These are phyloP conservation scores for Propithecus coquereli DNA, from an alignment of 2,113 vertebrate species.

Conservation along the genomic window DNA sequence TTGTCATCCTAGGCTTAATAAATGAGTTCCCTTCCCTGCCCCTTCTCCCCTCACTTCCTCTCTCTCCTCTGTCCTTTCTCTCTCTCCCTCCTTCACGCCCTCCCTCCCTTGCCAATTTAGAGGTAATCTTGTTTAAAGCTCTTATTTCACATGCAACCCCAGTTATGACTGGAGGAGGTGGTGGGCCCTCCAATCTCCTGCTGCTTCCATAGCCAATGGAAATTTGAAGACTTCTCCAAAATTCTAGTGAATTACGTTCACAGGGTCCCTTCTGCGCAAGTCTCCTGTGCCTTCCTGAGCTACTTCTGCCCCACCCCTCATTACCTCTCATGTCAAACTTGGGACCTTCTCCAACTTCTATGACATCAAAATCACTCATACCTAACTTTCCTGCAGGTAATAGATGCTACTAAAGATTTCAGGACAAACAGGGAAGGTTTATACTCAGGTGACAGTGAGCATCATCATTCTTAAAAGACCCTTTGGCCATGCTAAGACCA, in stretches of 20 bases:
- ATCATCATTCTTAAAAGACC: neutral
- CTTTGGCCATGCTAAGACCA: neutral
- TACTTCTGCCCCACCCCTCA: neutral
- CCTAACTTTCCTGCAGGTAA: neutral
- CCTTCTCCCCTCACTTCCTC: neutral
- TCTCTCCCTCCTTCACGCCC: neutral
- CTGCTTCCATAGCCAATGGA: neutral
- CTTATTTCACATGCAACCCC: neutral
- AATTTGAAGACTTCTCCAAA: neutral
- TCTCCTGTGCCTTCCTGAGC: neutral
- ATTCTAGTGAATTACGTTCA: neutral
- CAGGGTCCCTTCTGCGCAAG: neutral
- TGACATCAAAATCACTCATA: neutral
- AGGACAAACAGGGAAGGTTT: neutral
- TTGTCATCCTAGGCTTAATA: neutral
- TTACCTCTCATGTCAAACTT: neutral
- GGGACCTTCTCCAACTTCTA: neutral
- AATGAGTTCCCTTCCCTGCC: neutral
- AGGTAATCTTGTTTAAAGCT: neutral
- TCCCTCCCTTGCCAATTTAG: neutral
- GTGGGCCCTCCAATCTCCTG: neutral
- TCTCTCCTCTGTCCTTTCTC: neutral
- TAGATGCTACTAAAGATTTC: neutral
- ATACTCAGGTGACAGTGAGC: neutral
- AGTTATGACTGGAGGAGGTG: neutral